Evolutionary conservation across 1,140 invertebrate species (phyloP), one percentile per base, ranked within the genome.

Genomic region (Planococcus citri): DNA sequence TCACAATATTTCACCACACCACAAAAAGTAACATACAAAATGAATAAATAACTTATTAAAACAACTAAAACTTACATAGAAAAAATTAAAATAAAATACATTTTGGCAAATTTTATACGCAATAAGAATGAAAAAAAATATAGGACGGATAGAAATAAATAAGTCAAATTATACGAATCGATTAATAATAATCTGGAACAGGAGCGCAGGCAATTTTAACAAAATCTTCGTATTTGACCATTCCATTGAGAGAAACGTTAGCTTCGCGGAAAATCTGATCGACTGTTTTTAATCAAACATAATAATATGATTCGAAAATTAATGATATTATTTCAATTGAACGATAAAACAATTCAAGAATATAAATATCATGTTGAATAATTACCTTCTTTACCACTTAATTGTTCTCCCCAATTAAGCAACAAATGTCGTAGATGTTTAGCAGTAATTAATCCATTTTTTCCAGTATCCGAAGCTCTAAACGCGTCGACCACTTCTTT

Each of bases 201-300:
- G 94, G 94, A 22, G 93, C 93, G 80, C 92, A 91, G 8, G 94
- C 88, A 74, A 95, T 93, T 78, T 94, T 93, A 0, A 96, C 87
- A 79, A 97, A 95, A 76, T 95, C 92, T 75, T 93, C 87, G 77
- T 97, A 97, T 51, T 88, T 87, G 0, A 97, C 88, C 12, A 86
- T 85, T 20, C 90, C 91, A 75, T 86, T 89, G 2, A 17, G 20
- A 33, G 87, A 84, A 4, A 96, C 89, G 77, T 95, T 94, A 0
- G 93, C 92, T 79, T 97, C 95, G 20, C 91, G 82, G 75, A 96
- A 95, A 69, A 97, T 91, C 70, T 93, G 89, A 75, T 97, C 93
- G 38, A 97, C 91, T 89, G 79, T 51, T 83, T 83, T 61, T 2
- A 70, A 72, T 73, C 73, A 71, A 70, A 74, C 72, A 69, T 69